Base-by-base conservation (phyloP, 2,888 invertebrate species). In the Lumbricus terrestris region DNA sequence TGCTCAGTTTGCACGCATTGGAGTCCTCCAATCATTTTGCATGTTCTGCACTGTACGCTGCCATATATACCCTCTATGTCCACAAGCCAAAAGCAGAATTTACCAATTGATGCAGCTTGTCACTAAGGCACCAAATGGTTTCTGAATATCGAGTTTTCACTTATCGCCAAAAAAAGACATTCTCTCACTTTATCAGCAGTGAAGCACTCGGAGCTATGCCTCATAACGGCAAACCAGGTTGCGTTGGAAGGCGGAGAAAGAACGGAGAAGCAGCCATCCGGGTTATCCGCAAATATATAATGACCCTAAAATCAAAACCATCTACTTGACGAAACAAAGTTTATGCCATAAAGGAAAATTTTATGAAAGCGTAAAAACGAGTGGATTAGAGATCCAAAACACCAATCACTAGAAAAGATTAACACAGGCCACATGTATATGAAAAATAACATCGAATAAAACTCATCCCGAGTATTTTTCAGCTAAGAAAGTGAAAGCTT, bases 201-300 rank as follows among this genome's bases (percentile, higher is more conserved):
- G 34, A 35, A 37, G 37, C 85, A 85, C 8, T 4, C n/a, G 16
- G 85, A 37, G 29, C 35, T 85, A 35, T 37, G 85, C 29, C 37
- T 16, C 35, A 85, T 85, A 4, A 85, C 85, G 5, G 85, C 85
- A 85, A 85, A 85, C 85, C 85, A 85, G n/a, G 85, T 85, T 37
- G 11, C 37, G 23, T 37, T 37, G 20, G 33, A 33, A 85, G 85
- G 85, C 15, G 85, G 85, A n/a, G 11, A 23, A 34, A 85, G 35
- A 5, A 85, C 35, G 6, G 85, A 1, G 0, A 20, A 23, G 85
- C 85, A 85, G 23, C 85, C 85, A 85, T 85, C 85, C n/a, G 85
- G 35, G 23, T 34, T 18, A 35, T 35, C 37, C 23, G 85, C 34
- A 37, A 85, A 85, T 23, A 85, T 23, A 11, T 85, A 35, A 85